Evolutionary conservation across 1,140 invertebrate species (phyloP), one percentile per base, ranked within the genome.

Genomic region (Calliopsis andreniformis): DNA sequence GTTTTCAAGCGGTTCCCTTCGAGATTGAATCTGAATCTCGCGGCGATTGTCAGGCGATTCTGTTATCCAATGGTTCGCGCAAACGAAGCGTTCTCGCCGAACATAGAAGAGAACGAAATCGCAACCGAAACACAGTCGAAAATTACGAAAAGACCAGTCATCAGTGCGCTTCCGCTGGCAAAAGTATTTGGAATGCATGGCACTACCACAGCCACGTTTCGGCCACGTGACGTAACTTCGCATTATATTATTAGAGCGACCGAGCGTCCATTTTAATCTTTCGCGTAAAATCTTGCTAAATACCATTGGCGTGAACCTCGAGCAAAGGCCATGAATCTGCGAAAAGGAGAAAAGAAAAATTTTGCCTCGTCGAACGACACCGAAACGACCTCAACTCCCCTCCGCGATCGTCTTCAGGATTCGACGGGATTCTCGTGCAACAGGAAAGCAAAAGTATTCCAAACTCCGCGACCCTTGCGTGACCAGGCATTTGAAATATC

Each of bases 161-260:
- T 56, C 51, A 67, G 47, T 55, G 51, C 28, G 71, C 39, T 63
- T 72, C 32, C 42, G 70, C 61, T 79, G 82, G 62, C 68, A 77
- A 83, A 83, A 83, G 76, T 79, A 83, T 84, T 84, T 83, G 83
- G 83, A 84, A 84, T 84, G 83, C 83, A 84, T 84, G 81, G 81
- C 81, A 83, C 81, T 83, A 79, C 58, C 78, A 83, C 73, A 80
- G 64, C 69, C 81, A 71, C 78, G 64, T 80, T 73, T 77, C 66
- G 35, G 49, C 49, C 53, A 64, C 78, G 72, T 63, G 73, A 80
- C 80, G 71, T 64, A 80, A 81, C 43, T 56, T 61, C 45, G 43
- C 68, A 62, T 81, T 64, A 43, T 76, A 63, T 81, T 82, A 81
- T 82, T 78, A 56, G 45, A 69, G 67, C 43, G 63, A 35, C 67